Percentiles rank a stretch among this genome's conserved stretches.
Conservation (phyloP, 2,888 invertebrate genomes). For the Isotomurus palustris region DNA sequence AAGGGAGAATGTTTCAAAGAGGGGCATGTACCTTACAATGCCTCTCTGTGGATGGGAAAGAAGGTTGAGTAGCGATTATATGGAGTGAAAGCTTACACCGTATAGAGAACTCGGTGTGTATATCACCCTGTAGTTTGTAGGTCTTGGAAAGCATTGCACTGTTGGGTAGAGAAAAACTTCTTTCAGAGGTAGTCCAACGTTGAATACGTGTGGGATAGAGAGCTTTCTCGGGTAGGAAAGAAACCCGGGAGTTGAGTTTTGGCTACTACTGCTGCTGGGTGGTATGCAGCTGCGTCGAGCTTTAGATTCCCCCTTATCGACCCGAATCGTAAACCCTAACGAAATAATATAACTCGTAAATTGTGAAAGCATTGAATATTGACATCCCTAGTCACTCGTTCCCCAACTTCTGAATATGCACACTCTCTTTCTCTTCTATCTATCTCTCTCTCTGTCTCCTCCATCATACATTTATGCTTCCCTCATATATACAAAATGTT, state of each 20-base stretch:
- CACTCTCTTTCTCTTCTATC: background rate
- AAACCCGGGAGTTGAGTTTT: conserved; percentile 40
- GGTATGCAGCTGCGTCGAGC: conserved; percentile 40
- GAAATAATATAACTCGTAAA: conserved; percentile 46
- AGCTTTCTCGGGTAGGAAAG: conserved; percentile 17
- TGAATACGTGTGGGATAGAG: too few relatives aligned
- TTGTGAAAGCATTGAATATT: conserved; percentile 46
- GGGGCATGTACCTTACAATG: too few relatives aligned
- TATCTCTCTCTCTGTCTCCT: background rate
- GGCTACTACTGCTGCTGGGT: background rate
- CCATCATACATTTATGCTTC: background rate
- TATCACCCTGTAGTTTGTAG: too few relatives aligned
- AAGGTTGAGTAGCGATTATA: too few relatives aligned
- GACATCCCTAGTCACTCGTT: conserved; percentile 27
- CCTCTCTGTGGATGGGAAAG: too few relatives aligned
- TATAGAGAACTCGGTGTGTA: too few relatives aligned
- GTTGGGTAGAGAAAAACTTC: too few relatives aligned
- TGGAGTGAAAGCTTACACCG: too few relatives aligned
- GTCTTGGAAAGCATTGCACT: too few relatives aligned
- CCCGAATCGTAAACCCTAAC: conserved; percentile 43
- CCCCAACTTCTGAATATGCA: background rate
- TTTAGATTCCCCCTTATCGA: conserved; percentile 44
- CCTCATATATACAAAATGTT: too few relatives aligned
- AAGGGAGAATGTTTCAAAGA: too few relatives aligned
- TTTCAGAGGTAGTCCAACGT: too few relatives aligned